Base-by-base conservation (phyloP, 1,140 invertebrate species). In the Eupeodes corollae region DNA sequence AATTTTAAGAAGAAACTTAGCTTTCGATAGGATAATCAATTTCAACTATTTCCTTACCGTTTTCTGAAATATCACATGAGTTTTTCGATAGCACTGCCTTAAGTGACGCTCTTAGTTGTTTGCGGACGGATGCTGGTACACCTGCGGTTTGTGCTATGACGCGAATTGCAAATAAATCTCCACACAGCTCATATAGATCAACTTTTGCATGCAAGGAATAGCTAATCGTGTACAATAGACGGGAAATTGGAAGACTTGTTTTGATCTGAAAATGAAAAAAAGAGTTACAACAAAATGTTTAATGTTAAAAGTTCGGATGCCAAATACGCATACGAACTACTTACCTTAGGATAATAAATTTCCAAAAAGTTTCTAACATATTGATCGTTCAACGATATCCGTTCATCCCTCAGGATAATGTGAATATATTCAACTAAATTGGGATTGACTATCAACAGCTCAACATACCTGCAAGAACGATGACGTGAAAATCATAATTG, bases 171-270 rank as follows among this genome's bases (percentile, higher is more conserved):
- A 67, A 65, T 5, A 68, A 56, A 53, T 68, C 66, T n/a, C 66
- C 63, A 42, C 65, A 68, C 35, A 68, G 41, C 42, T 68, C 66
- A 35, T 68, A 63, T 2, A 65, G 56, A 46, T 68, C 64, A 35
- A 67, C 66, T 48, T 68, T 68, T 0, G 65, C 61, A 50, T 65
- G 59, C 57, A 68, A 61, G 6, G 58, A 58, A 41, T 66, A 64
- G 30, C 67, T 67, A 26, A 68, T 68, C 0, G 65, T 58, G 43
- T 68, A 68, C 18, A 68, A 56, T 50, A 68, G 56, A 2, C 63
- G 59, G 5, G 63, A 59, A n/a, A 68, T 64, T 5, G 61, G 61
- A 11, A 68, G 32, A 35, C 21, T 26, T 3, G 21, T 26, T 26
- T 26, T 26, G 21, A 26, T 26, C 21, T 26, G 8, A 26, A 26